These are phyloP conservation scores for Parelbella ahira DNA, from an alignment of 2,888 invertebrate genomes.

Conservation along the genomic window DNA sequence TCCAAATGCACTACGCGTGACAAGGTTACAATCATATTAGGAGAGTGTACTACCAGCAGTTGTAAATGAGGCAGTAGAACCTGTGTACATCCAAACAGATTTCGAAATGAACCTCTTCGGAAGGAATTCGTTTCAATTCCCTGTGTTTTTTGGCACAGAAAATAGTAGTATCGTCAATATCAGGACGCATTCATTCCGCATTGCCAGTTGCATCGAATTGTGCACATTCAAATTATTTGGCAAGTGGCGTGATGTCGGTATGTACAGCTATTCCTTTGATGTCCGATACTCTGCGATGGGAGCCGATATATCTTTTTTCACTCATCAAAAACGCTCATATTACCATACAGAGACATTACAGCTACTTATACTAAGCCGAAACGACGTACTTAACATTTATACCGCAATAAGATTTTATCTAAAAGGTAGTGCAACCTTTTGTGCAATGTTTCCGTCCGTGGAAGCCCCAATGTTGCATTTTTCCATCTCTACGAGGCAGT, in stretches of 20 bases:
- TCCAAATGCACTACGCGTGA: constrained; percentile 8
- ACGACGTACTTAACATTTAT: too few species aligned
- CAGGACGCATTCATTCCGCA: constrained; percentile 16
- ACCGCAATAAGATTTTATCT: too few species aligned
- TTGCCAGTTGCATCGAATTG: constrained; percentile 20
- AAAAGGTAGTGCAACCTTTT: too few species aligned
- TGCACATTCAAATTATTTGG: constrained; percentile 19
- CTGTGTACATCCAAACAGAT: constrained; percentile 1
- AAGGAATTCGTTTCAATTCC: constrained; percentile 16
- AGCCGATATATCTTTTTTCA: constrained; percentile 4
- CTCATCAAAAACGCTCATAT: constrained; percentile 6
- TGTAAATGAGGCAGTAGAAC: constrained; percentile 9
- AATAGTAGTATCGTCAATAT: constrained; percentile 12
- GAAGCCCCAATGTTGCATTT: too few species aligned
- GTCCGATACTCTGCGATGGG: constrained; percentile 13
- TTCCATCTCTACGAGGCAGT: too few species aligned
- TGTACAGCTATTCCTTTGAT: constrained; percentile 7
- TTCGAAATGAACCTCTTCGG: constrained; percentile 11
- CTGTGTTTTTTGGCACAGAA: constrained; percentile 22
- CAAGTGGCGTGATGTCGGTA: constrained; percentile 8
- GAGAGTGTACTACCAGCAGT: constrained; percentile 7
- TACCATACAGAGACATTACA: background rate
- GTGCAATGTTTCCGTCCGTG: too few species aligned
- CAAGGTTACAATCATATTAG: background rate
- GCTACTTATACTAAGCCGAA: too few species aligned